Conservation (phyloP, 2,113 vertebrate species). For the Holacanthus passer region DNA sequence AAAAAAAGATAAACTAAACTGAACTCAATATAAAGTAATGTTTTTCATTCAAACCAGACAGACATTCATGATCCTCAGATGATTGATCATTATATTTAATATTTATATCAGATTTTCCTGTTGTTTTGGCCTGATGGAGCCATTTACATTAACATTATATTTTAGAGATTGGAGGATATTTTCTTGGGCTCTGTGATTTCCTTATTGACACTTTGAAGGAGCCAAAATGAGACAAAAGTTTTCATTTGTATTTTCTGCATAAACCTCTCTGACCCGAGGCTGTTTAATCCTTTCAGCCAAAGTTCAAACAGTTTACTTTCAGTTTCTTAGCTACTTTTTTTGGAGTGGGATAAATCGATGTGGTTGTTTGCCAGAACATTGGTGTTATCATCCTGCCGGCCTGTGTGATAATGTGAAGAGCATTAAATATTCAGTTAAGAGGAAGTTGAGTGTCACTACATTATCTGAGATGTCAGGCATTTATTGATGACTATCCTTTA, state of each 20-base stretch:
- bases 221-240: not conserved
- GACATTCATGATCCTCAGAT: too few species aligned
- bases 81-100: too few species aligned
- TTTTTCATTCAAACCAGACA: too few species aligned
- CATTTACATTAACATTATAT: too few species aligned
- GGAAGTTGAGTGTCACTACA: slow-evolving; percentile 89
- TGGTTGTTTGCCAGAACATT: slow-evolving; percentile 50
- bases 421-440: slow-evolving; percentile 86
- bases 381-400: slow-evolving; percentile 49
- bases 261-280: not conserved
- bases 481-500: slow-evolving; percentile 71
- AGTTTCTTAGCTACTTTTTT: not conserved
- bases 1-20: not conserved
- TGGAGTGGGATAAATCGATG: slow-evolving; percentile 50
- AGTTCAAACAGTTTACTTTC: slow-evolving; percentile 2
- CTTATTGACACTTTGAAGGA: not conserved
- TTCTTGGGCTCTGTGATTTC: too few species aligned
- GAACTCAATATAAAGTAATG: too few species aligned
- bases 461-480: slow-evolving; percentile 87
- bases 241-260: not conserved
- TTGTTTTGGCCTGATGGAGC: too few species aligned
- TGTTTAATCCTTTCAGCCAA: not conserved
- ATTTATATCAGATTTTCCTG: too few species aligned
- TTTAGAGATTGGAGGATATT: not conserved
- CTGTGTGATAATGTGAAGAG: slow-evolving; percentile 68